Evolutionary conservation across 30 jellyfish, hydroid and myxozoan genomes (phyloP).

Genomic region (Cassiopea andromeda): DNA sequence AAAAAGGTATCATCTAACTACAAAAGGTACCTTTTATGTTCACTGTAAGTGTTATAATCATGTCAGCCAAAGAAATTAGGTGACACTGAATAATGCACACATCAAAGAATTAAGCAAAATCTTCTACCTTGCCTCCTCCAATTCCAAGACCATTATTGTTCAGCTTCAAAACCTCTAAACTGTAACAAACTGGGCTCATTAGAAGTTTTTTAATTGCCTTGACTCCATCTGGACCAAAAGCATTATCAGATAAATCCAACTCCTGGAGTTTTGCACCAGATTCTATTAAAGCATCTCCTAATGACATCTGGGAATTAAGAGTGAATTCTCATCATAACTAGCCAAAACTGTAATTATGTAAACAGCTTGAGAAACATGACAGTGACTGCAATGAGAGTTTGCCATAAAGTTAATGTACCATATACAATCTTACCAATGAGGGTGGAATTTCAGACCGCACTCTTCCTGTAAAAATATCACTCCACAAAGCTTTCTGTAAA

Average conservation of each 20-base stretch:
- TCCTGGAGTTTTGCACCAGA: constrained; percentile 88
- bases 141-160: constrained; percentile 96
- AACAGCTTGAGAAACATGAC: neutral
- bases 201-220: constrained; percentile 84
- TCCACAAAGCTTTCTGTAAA: constrained; percentile 88
- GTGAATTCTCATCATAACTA: too few relatives aligned
- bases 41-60: too few relatives aligned
- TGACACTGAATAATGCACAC: too few relatives aligned
- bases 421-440: constrained; percentile 74
- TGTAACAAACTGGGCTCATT: constrained; percentile 81
- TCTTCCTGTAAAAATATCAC: constrained; percentile 95
- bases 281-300: constrained; percentile 84
- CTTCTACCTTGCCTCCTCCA: constrained; percentile 95
- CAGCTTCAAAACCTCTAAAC: constrained; percentile 70
- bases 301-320: constrained; percentile 48
- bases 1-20: too few relatives aligned
- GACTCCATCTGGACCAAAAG: constrained; percentile 99
- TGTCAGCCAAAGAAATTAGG: too few relatives aligned
- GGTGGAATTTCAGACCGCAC: constrained; percentile 94
- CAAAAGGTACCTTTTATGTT: too few relatives aligned
- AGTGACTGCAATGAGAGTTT: neutral
- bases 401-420: neutral
- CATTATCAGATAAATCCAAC: constrained; percentile 94
- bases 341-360: too few relatives aligned
- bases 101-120: neutral